These are phyloP conservation scores for Sminthopsis crassicaudata DNA, from an alignment of 2,113 vertebrate species.

Conservation along the genomic window DNA sequence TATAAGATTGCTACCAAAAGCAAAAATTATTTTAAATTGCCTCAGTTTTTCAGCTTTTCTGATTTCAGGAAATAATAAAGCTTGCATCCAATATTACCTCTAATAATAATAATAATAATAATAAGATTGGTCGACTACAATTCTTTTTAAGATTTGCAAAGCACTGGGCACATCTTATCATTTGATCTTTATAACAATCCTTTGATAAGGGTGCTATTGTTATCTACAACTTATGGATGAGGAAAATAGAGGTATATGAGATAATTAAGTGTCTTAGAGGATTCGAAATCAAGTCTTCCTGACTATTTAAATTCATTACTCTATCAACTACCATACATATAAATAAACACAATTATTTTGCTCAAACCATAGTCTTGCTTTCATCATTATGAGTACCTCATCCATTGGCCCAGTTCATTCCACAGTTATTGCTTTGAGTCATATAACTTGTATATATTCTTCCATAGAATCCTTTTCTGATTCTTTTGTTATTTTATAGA, in stretches of 20 bases:
- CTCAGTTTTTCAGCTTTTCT: conserved; percentile 2
- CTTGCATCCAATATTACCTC: too few relatives aligned
- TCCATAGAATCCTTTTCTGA: background rate
- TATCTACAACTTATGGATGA: background rate
- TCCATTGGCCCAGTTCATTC: background rate
- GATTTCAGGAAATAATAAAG: background rate
- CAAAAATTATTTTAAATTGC: conserved; percentile 33
- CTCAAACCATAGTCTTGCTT: too few relatives aligned
- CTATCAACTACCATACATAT: background rate
- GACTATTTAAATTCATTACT: too few relatives aligned
- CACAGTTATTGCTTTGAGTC: background rate
- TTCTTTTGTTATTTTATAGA: background rate
- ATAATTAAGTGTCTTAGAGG: background rate
- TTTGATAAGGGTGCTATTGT: too few relatives aligned
- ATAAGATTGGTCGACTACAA: too few relatives aligned
- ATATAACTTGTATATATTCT: background rate
- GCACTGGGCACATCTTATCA: too few relatives aligned
- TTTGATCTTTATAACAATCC: too few relatives aligned
- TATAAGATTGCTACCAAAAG: conserved; percentile 14
- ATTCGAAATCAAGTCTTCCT: background rate
- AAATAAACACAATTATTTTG: too few relatives aligned
- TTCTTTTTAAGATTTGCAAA: too few relatives aligned
- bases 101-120: too few relatives aligned
- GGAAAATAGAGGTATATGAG: background rate
- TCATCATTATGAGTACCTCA: too few relatives aligned